Percentiles rank a stretch among this genome's conserved stretches.
Conservation (phyloP, 2,888 invertebrate genomes). For the Ichneumoninae sp. region DNA sequence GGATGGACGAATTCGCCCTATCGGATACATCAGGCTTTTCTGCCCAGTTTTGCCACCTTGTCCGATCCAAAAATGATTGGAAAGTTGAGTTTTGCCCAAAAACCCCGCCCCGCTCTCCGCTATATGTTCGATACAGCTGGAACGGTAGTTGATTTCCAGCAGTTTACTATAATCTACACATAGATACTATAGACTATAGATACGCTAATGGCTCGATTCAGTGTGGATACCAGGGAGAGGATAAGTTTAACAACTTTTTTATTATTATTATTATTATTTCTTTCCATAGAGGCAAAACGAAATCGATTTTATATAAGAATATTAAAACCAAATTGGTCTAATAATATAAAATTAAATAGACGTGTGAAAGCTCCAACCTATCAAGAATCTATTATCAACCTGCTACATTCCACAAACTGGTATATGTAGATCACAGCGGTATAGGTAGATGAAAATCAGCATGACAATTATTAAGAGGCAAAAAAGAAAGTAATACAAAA, state of each 20-base stretch:
- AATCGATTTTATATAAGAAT: not conserved
- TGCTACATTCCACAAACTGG: not conserved
- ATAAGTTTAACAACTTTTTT: no score
- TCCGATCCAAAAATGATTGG: no score
- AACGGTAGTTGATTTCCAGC: slow-evolving; percentile 38
- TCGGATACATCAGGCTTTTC: no score
- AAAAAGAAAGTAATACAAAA: not conserved
- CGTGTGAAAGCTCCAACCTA: not conserved
- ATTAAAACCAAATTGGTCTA: no score
- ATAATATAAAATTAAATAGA: not conserved
- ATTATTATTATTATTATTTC: not conserved
- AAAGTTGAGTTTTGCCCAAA: no score
- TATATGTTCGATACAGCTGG: not conserved
- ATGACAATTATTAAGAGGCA: not conserved
- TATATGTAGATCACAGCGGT: not conserved
- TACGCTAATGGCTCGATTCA: not conserved
- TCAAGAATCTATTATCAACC: not conserved
- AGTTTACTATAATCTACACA: slow-evolving; percentile 1
- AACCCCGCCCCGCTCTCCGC: no score
- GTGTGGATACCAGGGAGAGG: slow-evolving; percentile 3
- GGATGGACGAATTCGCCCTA: no score
- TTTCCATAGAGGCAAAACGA: not conserved
- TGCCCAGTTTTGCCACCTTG: no score
- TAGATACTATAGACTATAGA: not conserved
- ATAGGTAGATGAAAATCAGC: slow-evolving; percentile 5